A percentile compares a stretch with the other conserved stretches of the same genome.
phyloP scores from a whole-genome alignment of 2,113 vertebrate genomes.

The Sinosuthora webbiana region DNA sequence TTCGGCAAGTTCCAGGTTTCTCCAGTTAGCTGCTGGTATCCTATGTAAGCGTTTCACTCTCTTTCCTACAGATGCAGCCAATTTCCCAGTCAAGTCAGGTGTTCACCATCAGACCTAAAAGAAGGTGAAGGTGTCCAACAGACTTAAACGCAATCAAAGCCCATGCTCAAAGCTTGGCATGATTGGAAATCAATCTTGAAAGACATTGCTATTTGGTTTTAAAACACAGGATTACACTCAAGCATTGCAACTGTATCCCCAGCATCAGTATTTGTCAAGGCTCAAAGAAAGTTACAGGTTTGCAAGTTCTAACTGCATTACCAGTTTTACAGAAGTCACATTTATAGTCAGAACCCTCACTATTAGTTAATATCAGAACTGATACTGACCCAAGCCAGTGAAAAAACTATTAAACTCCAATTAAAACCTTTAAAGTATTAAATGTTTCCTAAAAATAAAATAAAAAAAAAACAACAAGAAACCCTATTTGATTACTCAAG shows the following conservation, averaged over 20 bases:
- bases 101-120: not conserved
- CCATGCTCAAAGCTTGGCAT: not conserved
- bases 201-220: not conserved
- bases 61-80: not conserved
- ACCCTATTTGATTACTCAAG: not conserved
- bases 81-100: not conserved
- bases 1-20: not conserved
- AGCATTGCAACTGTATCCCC: constrained; percentile 39
- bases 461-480: not conserved
- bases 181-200: not conserved
- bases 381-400: not conserved
- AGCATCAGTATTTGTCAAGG: constrained; percentile 15
- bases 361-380: not conserved
- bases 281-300: constrained; percentile 52
- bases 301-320: not conserved
- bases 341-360: not conserved
- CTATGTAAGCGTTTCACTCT: rapidly evolving
- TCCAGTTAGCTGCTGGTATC: not conserved
- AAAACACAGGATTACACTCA: not conserved
- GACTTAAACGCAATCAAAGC: not conserved
- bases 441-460: not conserved
- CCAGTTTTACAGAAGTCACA: not conserved
- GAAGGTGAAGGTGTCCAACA: not conserved
- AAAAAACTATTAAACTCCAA: not conserved
- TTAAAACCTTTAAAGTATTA: constrained; percentile 31